Evolutionary conservation across 2,113 vertebrate genomes (phyloP), one percentile per base, ranked within the genome.

Genomic region (Sturnira hondurensis): DNA sequence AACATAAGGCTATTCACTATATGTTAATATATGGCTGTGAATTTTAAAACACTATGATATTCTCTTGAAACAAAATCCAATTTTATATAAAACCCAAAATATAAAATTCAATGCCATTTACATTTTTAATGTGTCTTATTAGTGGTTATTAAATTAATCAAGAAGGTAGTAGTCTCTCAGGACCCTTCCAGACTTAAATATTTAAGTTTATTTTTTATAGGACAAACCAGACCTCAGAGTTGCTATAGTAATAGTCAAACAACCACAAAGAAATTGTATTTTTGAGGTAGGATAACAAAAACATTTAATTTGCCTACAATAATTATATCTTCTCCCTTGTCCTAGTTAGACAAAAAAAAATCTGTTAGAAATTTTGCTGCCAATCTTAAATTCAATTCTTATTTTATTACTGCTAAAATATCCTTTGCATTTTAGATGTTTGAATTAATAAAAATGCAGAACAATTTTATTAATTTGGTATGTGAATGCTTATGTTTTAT

Each of bases 121-220:
- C 11, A 81, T 71, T 85, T 67, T 96, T 68, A 67, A 1, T 81
- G 6, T 56, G 7, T 70, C 3, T 80, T 65, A 56, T 83, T 86
- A 83, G 3, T 54, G 16, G 14, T 54, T 90, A 92, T 67, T 80
- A 78, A 91, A 91, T 31, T 36, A 91, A 88, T 87, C 63, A 77
- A 71, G 14, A 52, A 82, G 87, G 58, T 58, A 81, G 50, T 83
- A 85, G 31, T 0, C 3, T 90, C 16, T 54, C 11, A 24, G 26
- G 6, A 88, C 15, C 61, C 13, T 78, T 85, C 22, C n/a, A 61
- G 11, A 5, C 1, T 93, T 91, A 94, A 91, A 47, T 77, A 88
- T 92, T 91, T 87, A 85, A 74, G 22, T 61, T 63, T 61, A 89
- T 90, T 95, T 58, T 96, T 93, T 78, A 93, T 65, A 67, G 52